Conservation (phyloP, 1,140 invertebrate species). For the Trichogramma pretiosum region DNA sequence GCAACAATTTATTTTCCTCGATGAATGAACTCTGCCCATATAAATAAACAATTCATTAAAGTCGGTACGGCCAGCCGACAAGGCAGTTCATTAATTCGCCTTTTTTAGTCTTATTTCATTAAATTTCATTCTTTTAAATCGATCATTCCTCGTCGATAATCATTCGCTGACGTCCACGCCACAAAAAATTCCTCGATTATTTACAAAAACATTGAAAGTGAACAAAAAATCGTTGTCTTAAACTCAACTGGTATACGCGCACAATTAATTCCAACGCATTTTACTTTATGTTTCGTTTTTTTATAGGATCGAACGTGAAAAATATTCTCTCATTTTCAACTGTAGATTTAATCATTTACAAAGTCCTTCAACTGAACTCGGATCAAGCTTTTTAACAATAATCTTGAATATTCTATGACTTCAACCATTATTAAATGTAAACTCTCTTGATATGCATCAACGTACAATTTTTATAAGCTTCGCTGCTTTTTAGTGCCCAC, state of each 20-base stretch:
- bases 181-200: slow-evolving; percentile 12
- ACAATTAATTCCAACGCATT: slow-evolving; percentile 14
- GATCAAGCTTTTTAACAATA: slow-evolving; percentile 16
- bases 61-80: slow-evolving; percentile 17
- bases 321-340: too few species aligned
- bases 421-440: slow-evolving; percentile 12
- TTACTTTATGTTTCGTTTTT: not conserved
- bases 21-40: too few species aligned
- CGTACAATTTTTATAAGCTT: slow-evolving; percentile 3
- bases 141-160: slow-evolving; percentile 6
- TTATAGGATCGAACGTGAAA: slow-evolving; percentile 14
- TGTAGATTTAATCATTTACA: too few species aligned
- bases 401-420: slow-evolving; percentile 20
- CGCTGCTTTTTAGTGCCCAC: slow-evolving; percentile 8
- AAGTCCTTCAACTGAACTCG: slow-evolving; percentile 6
- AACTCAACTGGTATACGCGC: slow-evolving; percentile 6
- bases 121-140: slow-evolving; percentile 1
- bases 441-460: slow-evolving; percentile 11
- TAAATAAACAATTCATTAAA: slow-evolving; percentile 9
- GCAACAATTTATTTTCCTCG: too few species aligned
- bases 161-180: slow-evolving; percentile 14
- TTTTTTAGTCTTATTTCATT: not conserved
- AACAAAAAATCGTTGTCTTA: slow-evolving; percentile 13
- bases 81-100: slow-evolving; percentile 7
- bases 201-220: not conserved